Evolutionary conservation across 2,888 invertebrate species (phyloP), one percentile per base, ranked within the genome.

Genomic region (Cryptocephalus primarius): DNA sequence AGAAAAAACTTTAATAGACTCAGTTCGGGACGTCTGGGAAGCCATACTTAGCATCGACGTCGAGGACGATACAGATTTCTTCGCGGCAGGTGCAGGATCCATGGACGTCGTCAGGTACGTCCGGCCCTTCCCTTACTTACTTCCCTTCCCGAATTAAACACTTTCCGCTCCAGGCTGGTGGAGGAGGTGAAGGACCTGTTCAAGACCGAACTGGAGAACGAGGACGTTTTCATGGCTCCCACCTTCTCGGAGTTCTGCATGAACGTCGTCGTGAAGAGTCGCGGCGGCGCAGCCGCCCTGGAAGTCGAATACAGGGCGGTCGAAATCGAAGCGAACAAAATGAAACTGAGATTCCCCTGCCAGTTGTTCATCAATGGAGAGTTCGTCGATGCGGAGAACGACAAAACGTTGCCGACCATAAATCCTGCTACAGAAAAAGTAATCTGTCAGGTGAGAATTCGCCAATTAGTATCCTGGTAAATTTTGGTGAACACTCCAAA

Each of bases 41-140:
- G 81, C 84, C 0, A 95, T 96, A 57, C 74, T 96, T 0, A 85
- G 85, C 57, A 73, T 79, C 1, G 81, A 85, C 2, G 77, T 87
- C 8, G 81, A 85, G 9, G 78, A 82, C 8, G 80, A 82, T 2
- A 90, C 91, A 0, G 94, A 96, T 64, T 96, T 97, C 73, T 96
- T 97, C 69, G 80, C 80, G 1, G 80, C 81, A n/a, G 96, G 96
- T 9, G 96, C 91, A n/a, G 91, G 92, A 1, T 95, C 95, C 8
- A 96, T 97, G 92, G 96, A 97, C 67, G 94, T 96, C 1, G 93
- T 95, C 1, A 75, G 80, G 73, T 76, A 59, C 55, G 44, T 36
- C 2, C 11, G 3, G 10, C n/a, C n/a, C n/a, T n/a, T n/a, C n/a
- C n/a, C n/a, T n/a, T n/a, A n/a, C n/a, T n/a, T n/a, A n/a, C n/a